Evolutionary conservation across 2,113 vertebrate genomes (phyloP).

Genomic region (Excalfactoria chinensis): DNA sequence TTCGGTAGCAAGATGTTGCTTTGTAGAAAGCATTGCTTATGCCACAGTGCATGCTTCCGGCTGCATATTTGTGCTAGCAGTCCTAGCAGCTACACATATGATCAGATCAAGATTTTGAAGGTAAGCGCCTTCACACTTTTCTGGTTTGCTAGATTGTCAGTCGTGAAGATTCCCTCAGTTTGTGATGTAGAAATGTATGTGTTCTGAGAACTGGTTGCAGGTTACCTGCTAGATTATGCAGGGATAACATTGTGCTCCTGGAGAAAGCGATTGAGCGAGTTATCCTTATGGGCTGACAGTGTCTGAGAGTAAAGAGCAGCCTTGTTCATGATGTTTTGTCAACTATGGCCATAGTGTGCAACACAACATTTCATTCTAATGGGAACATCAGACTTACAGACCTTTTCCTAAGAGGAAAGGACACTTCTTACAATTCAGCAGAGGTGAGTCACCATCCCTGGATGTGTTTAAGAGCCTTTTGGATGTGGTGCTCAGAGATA

Average conservation of each 20-base stretch:
- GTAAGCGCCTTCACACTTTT: not conserved
- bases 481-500: too few relatives aligned
- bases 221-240: not conserved
- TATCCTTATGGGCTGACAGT: not conserved
- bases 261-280: not conserved
- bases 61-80: not conserved
- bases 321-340: not conserved
- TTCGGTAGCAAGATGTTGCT: not conserved
- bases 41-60: not conserved
- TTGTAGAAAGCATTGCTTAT: not conserved
- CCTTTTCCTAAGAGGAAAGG: not conserved
- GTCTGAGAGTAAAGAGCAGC: not conserved
- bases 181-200: not conserved
- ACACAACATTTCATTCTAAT: not conserved
- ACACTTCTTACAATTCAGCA: not conserved
- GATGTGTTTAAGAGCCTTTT: too few relatives aligned
- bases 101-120: not conserved
- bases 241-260: not conserved
- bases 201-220: not conserved
- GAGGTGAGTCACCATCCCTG: too few relatives aligned
- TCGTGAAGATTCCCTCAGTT: not conserved
- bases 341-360: not conserved
- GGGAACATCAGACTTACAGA: not conserved
- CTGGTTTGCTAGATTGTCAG: rapidly evolving
- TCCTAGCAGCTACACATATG: not conserved